A percentile compares a stretch with the other conserved stretches of the same genome.
Evolutionary conservation across 2,113 vertebrate species (phyloP).

Genomic region (Hippoglossus stenolepis): DNA sequence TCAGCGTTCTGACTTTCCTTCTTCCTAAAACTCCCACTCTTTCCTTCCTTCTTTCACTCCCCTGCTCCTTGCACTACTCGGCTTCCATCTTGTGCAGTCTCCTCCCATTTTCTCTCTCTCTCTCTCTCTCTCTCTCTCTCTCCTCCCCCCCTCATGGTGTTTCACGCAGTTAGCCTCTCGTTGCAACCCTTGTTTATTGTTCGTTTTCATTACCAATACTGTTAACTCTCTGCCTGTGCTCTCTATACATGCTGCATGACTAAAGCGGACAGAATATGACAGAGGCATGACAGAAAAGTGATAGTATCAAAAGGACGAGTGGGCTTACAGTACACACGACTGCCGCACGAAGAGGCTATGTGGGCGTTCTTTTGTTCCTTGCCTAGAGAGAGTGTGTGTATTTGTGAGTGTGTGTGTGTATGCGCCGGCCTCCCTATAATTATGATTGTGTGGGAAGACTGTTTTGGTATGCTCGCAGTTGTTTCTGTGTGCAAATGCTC

Average conservation of each 20-base stretch:
- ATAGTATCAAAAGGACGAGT: conserved; percentile 79
- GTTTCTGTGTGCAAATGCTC: conserved; percentile 68
- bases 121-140: conserved; percentile 24
- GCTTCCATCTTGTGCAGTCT: conserved; percentile 39
- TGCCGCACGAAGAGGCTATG: conserved; percentile 68
- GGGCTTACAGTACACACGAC: conserved; percentile 75
- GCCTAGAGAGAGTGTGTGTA: conserved; percentile 47
- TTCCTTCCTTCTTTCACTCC: background rate
- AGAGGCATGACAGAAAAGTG: conserved; percentile 59
- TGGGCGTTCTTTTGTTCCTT: conserved; percentile 79
- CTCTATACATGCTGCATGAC: conserved; percentile 41
- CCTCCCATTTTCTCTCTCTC: background rate
- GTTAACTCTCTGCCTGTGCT: conserved; percentile 14
- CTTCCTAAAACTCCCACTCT: conserved; percentile 22
- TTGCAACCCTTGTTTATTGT: background rate
- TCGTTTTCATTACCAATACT: conserved; percentile 21
- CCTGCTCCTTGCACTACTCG: conserved; percentile 25
- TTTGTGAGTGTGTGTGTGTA: conserved; percentile 35
- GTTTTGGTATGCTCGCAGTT: conserved; percentile 69
- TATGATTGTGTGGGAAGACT: conserved; percentile 77
- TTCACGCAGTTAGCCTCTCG: conserved; percentile 3
- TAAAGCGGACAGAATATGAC: conserved; percentile 50
- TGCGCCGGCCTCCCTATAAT: conserved; percentile 73
- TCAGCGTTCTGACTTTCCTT: conserved; percentile 31
- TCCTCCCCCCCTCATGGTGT: conserved; percentile 9